These are phyloP conservation scores for Pteropus alecto DNA, from an alignment of 2,113 vertebrate species.

Conservation along the genomic window DNA sequence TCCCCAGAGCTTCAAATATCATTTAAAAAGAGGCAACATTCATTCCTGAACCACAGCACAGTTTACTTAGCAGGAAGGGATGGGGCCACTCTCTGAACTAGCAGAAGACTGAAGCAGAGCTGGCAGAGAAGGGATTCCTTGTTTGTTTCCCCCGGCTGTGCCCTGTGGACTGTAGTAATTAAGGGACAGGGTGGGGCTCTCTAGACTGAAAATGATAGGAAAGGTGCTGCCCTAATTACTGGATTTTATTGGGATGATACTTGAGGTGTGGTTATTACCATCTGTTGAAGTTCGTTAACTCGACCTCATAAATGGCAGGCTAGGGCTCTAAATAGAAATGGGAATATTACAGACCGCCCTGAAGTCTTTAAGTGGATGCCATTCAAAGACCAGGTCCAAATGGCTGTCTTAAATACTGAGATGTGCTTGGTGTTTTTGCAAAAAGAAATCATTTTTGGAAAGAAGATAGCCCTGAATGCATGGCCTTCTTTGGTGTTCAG, in stretches of 20 bases:
- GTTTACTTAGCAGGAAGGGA: constrained; percentile 38
- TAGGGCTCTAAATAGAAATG: constrained; percentile 61
- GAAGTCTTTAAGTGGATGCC: constrained; percentile 62
- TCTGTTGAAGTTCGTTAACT: constrained; percentile 69
- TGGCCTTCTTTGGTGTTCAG: not conserved
- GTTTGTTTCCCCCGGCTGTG: constrained; percentile 51
- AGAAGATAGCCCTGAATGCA: not conserved
- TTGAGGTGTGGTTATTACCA: constrained; percentile 68
- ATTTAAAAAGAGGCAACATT: not conserved
- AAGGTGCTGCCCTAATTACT: constrained; percentile 71
- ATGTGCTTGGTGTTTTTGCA: not conserved
- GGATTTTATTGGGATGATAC: constrained; percentile 62
- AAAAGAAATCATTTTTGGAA: not conserved
- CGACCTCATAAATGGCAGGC: constrained; percentile 63
- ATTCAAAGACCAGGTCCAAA: constrained; percentile 66
- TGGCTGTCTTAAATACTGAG: constrained; percentile 63
- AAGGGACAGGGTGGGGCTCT: constrained; percentile 48
- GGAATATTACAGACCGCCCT: constrained; percentile 50
- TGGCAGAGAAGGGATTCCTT: constrained; percentile 48
- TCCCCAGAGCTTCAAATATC: not conserved
- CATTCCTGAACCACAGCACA: not conserved
- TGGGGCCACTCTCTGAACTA: not conserved
- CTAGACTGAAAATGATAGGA: constrained; percentile 70
- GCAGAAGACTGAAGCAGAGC: not conserved
- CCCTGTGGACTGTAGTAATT: constrained; percentile 58